Base-by-base conservation (phyloP, 2,888 invertebrate genomes). In the Brassicogethes aeneus region DNA sequence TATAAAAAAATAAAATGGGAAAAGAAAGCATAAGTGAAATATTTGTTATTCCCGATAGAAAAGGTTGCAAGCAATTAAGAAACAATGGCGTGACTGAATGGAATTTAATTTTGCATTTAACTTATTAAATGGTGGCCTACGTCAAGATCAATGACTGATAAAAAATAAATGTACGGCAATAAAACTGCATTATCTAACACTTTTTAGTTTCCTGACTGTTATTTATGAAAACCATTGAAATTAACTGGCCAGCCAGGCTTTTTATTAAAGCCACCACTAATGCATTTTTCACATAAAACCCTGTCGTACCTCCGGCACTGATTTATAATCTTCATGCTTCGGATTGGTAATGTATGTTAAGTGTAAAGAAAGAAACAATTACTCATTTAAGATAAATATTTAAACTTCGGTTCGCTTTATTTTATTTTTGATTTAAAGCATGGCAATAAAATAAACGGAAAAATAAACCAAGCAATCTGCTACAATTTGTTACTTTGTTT, bases 91-190 rank as follows among this genome's bases (percentile, higher is more conserved):
- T 40, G 40, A 40, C 36, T 36, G 13, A 3, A n/a, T 23, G 10
- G 23, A 37, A 30, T 37, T 37, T 37, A 37, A 31, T 5, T 17
- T 5, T 34, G 15, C 36, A 17, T 36, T 36, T 17, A 7, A 15
- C 17, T 36, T 10, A 12, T 31, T 37, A 37, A 23, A 40, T 33
- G 15, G 17, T 14, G 15, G 40, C 16, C 15, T 14, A 15, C 15
- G 40, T 40, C 40, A 15, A 40, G 40, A 40, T 40, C 40, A 40
- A 40, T 40, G 35, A 40, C 40, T 36, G 40, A 40, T 40, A 40
- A 12, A 12, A 34, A 36, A 35, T 40, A 40, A 40, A 40, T 40
- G 23, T 40, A 36, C 17, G 15, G 33, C 36, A 33, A 36, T 33
- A 40, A 40, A 40, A 12, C 12, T 15, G 17, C 40, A 16, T 39